phyloP scores from a whole-genome alignment of 2,113 vertebrate species.

The Pelusios castaneus region DNA sequence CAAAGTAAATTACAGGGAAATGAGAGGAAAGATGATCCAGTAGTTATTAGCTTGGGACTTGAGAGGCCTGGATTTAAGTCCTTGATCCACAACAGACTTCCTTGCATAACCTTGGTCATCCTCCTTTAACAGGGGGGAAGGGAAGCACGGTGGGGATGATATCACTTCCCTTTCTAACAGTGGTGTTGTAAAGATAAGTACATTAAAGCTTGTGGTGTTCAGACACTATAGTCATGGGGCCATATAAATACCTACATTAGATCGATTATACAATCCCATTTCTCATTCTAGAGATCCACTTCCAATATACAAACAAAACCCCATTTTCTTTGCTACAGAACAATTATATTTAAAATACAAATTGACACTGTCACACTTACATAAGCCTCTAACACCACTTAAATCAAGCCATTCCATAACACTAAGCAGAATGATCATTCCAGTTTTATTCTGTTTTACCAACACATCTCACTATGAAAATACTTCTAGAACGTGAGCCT shows the following conservation, averaged over 20 bases:
- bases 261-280: not conserved
- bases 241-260: not conserved
- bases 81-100: not conserved
- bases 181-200: not conserved
- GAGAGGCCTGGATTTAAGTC: not conserved
- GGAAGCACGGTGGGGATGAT: not conserved
- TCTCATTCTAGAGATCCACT: not conserved
- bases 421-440: not conserved
- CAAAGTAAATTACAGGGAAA: fast-evolving
- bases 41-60: not conserved
- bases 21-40: fast-evolving
- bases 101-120: not conserved
- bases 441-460: not conserved
- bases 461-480: constrained; percentile 15
- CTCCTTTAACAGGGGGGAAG: not conserved
- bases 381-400: not conserved
- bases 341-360: not conserved
- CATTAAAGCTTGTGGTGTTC: not conserved
- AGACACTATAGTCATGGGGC: not conserved
- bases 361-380: not conserved
- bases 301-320: not conserved
- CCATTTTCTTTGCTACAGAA: not conserved
- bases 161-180: not conserved
- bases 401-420: constrained; percentile 26
- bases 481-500: not conserved